Evolutionary conservation across 1,140 invertebrate genomes (phyloP), one percentile per base, ranked within the genome.

Genomic region (Cyrtorhinus lividipennis): DNA sequence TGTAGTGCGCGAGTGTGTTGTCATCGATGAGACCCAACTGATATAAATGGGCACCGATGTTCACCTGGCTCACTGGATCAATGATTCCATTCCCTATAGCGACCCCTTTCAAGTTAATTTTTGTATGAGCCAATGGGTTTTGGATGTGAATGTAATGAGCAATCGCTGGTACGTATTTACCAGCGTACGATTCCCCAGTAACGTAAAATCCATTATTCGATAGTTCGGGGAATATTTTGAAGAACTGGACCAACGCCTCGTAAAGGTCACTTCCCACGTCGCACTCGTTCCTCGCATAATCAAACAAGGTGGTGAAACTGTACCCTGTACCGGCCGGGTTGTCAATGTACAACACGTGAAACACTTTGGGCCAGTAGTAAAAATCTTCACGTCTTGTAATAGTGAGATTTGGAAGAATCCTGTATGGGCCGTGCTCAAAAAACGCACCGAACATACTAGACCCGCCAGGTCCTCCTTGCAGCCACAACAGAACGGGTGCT

Each of bases 131-230:
- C 63, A 81, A 81, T 10, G 75, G 67, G 59, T 78, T 71, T 66
- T 78, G 76, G 66, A 78, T 76, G 70, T 90, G 83, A 56, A 92
- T 90, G 18, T 83, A 82, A 69, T 88, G 81, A 0, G 81, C 81
- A n/a, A 90, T 71, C 0, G 86, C 82, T 18, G 89, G 88, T 0
- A 79, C 73, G 69, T 79, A 80, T 71, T 86, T 86, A 2, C 90
- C 90, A 13, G 80, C 90, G 73, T 93, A 93, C 12, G 88, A 92
- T 74, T 93, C 89, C 0, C 90, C 91, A 1, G 86, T 85, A 0
- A 92, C 80, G 74, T 81, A 91, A 67, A 90, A 88, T 30, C 82
- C 80, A 64, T 81, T 84, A 0, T 70, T 66, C 66, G 78, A 78
- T 3, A 83, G 69, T 67, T 86, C 80, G 1, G 82, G 81, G 67